Conservation (phyloP, 2,113 vertebrate genomes). For the Myotis brandtii region DNA sequence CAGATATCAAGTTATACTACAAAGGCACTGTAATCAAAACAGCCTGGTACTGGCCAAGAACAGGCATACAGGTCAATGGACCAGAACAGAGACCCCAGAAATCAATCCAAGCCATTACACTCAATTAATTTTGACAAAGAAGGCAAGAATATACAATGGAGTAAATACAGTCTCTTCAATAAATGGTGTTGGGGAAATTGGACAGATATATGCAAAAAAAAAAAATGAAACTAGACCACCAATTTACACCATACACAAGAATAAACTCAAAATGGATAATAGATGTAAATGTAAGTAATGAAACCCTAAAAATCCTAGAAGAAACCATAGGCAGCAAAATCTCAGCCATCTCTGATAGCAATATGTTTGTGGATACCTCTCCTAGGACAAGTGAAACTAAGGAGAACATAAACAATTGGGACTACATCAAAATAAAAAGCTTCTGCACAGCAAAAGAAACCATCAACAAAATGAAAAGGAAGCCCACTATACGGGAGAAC, state of each 20-base stretch:
- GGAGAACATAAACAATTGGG: no score
- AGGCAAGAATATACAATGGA: not conserved
- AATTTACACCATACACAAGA: not conserved
- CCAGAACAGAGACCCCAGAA: not conserved
- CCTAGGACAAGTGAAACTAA: no score
- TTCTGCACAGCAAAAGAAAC: no score
- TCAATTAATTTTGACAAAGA: not conserved
- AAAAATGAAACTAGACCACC: not conserved
- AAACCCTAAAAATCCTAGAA: conserved; percentile 7
- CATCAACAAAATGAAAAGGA: no score
- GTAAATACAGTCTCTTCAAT: not conserved
- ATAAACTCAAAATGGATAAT: not conserved
- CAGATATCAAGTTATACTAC: no score
- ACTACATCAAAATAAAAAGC: no score
- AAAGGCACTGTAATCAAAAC: no score
- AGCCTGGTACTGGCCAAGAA: not conserved
- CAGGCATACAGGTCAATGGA: not conserved
- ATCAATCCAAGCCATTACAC: not conserved
- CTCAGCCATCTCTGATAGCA: no score
- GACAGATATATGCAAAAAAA: not conserved
- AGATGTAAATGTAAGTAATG: not conserved
- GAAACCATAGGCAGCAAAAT: not conserved
- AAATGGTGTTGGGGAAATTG: not conserved
- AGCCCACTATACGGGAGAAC: no score
- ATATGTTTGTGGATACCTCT: no score